Evolutionary conservation across 2,797 vertebrate genomes (phyloP), one percentile per base, ranked within the genome.

Genomic region (Anguilla obscura): DNA sequence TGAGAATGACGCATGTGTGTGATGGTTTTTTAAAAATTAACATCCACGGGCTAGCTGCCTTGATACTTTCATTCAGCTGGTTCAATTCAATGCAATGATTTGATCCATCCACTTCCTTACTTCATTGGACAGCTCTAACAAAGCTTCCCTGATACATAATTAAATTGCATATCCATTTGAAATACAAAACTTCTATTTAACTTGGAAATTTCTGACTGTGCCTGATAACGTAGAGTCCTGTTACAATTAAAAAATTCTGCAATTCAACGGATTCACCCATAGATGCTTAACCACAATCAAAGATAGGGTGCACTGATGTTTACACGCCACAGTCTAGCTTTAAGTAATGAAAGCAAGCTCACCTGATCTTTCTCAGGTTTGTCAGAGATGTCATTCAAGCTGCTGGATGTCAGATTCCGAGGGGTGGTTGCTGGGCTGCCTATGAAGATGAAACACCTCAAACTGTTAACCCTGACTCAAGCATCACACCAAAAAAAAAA

Each of bases 311-410:
- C 24, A n/a, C 40, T 7, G 40, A 82, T 48, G 7, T 33, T n/a
- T 50, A 45, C 79, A 24, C 24, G 18, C 36, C 33, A 79, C 33
- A 79, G 9, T 74, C 3, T 45, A 45, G 24, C 33, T 79, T 12
- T 40, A 79, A 48, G 45, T n/a, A 83, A 85, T 52, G 16, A 58
- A 27, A 76, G 9, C 50, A 24, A 16, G 90, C 97, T 96, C 93
- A 99, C 99, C 97, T 99, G 99, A 7, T 99, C 98, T 91, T 99
- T 99, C 74, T 99, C 98, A 0, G 99, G 98, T 90, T 99, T 99
- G 94, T 99, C 98, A 0, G 98, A 99, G 92, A 99, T 98, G 94
- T 99, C 98, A 0, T 98, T 99, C 91, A 99, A 92, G 92, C 98
- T 99, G 94, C 96, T 97, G 90, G 98, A 98, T 24, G 97, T 96